Base-by-base conservation (phyloP, 1,140 invertebrate species). In the Uloborus diversus region DNA sequence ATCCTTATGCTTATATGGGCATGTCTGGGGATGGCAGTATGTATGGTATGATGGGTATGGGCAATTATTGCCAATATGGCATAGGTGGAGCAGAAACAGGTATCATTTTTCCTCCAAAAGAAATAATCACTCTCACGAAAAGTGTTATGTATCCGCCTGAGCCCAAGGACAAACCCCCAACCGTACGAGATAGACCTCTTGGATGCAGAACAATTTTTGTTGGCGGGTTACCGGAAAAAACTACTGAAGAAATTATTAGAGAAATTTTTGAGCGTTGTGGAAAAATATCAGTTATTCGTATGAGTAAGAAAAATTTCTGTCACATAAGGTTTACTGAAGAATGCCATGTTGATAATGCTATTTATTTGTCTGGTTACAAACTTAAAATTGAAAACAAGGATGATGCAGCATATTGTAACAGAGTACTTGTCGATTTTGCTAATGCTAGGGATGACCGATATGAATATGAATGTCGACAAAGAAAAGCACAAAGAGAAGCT, bases 251-350 rank as follows among this genome's bases (percentile, higher is more conserved):
- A 81, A 93, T 95, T 73, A 92, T 98, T 53, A 90, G 91, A 82
- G 96, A 98, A 87, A 92, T 97, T 81, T 98, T 98, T 89, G 92
- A 95, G 84, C 88, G 91, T 3, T 97, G 94, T 87, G 96, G 96
- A 3, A 92, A 95, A 86, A 97, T 98, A 79, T 92, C 92, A 17
- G 96, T 93, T 0, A 88, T 98, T 37, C 90, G 96, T 71, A 89
- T 97, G 80, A 97, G 94, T 61, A 97, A 96, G 85, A 97, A 97
- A 85, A 97, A 97, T 87, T 98, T 98, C 86, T 96, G 95, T 86
- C 96, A 98, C 83, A 96, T 98, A 84, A 89, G 96, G 80, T 98
- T 95, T 88, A 92, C 94, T 51, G 90, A 92, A 82, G 94, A 96
- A 85, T 89, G 89, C 13, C 94, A 92, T 85, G 94, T 98, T 0